Evolutionary conservation across 2,888 invertebrate genomes (phyloP).

Genomic region (Thera britannica): DNA sequence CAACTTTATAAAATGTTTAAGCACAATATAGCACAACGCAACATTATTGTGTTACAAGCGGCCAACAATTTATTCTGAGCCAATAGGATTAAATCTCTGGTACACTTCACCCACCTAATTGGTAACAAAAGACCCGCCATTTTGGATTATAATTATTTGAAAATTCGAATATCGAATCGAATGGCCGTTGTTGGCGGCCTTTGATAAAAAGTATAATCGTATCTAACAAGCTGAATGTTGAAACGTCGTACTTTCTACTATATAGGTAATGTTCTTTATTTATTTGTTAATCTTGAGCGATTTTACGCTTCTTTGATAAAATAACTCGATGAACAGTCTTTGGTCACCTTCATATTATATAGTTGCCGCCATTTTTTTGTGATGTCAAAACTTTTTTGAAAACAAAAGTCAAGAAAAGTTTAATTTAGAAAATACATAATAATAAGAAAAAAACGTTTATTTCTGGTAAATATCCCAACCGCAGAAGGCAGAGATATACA

Average conservation of each 20-base stretch:
- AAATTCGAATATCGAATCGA: slow-evolving; percentile 52
- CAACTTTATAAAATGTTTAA: slow-evolving; percentile 46
- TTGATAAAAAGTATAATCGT: slow-evolving; percentile 27
- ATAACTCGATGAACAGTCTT: no score
- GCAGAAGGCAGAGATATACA: no score
- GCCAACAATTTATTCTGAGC: slow-evolving; percentile 38
- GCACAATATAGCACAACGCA: slow-evolving; percentile 54
- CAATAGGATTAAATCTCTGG: slow-evolving; percentile 65
- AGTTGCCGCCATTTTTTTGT: no score
- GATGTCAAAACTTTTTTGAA: no score
- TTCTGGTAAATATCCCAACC: no score
- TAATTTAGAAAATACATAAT: no score
- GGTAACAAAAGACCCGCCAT: slow-evolving; percentile 65
- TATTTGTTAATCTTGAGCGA: neutral
- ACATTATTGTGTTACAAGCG: slow-evolving; percentile 55
- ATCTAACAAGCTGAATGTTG: slow-evolving; percentile 16
- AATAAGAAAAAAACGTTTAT: no score
- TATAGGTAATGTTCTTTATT: neutral
- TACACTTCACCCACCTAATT: slow-evolving; percentile 69
- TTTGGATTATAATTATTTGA: slow-evolving; percentile 57
- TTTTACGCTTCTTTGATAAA: no score
- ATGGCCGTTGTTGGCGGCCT: slow-evolving; percentile 24
- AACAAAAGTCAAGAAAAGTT: no score
- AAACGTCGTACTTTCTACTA: neutral
- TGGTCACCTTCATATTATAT: no score